phyloP scores from a whole-genome alignment of 2,113 vertebrate species.

The Pontoporia blainvillei region DNA sequence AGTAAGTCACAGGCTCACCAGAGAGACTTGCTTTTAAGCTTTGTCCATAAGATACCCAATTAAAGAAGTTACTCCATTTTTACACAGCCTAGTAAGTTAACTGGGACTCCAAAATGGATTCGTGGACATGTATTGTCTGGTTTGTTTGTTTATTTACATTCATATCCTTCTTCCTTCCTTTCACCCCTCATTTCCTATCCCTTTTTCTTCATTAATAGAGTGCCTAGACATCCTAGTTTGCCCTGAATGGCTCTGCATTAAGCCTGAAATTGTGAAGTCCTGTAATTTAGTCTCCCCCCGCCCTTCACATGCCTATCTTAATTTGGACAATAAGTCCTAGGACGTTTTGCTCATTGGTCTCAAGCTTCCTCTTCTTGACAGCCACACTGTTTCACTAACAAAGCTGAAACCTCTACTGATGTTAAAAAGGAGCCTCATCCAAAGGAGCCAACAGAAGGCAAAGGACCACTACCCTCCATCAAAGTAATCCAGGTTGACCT shows the following conservation, averaged over 20 bases:
- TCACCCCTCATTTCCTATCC: neutral
- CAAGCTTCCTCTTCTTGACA: neutral
- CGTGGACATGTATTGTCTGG: neutral
- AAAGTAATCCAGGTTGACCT: neutral
- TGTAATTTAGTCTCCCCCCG: neutral
- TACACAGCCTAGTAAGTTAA: neutral
- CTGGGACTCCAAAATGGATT: neutral
- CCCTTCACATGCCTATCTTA: neutral
- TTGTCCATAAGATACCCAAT: neutral
- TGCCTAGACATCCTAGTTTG: neutral
- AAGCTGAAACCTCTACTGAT: neutral
- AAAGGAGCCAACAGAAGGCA: neutral
- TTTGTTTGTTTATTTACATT: neutral
- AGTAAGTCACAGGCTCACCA: fast-evolving
- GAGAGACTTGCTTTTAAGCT: neutral
- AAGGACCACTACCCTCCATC: neutral
- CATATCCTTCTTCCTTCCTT: neutral
- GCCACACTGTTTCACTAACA: neutral
- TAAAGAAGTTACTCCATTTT: neutral
- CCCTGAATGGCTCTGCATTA: neutral
- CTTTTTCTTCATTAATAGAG: neutral
- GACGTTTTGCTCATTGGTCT: neutral
- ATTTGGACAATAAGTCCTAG: neutral
- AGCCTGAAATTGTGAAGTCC: neutral
- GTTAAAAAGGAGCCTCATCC: neutral